Base-by-base conservation (phyloP, 2,113 vertebrate species). In the Dunckerocampus dactyliophorus region DNA sequence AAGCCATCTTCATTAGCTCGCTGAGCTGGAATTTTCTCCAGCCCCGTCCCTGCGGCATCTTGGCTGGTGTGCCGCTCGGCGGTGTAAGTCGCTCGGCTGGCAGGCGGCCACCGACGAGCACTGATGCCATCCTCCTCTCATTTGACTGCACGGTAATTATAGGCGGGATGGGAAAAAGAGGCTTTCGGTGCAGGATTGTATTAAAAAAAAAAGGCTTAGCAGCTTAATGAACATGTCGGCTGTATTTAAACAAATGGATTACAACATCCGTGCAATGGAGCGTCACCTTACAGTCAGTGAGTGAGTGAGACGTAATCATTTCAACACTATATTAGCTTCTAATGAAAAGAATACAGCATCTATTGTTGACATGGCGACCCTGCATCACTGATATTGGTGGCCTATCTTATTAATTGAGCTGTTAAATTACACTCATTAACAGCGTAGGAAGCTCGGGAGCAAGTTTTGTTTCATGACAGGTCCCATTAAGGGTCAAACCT, bases 241-340 rank as follows among this genome's bases (percentile, higher is more conserved):
- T 83, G 80, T 78, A 77, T 83, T 87, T 83, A 83, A 89, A 89
- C 85, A 86, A 89, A 86, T 79, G 82, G 82, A 85, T 87, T 85
- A 87, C 67, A 66, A 82, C 72, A 74, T 82, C 79, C 69, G 69
- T 73, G 75, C 71, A 82, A 71, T 72, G 74, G 68, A 81, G 83
- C 12, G 17, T 7, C 67, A 71, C 68, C 76, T 43, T 57, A 16
- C 51, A 70, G 47, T 53, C 48, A 55, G 21, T 67, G 63, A 64
- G 21, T 67, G 63, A 64, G 24, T 57, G 53, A 52, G 53, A 49
- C 39, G 6, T 43, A 13, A 3, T 43, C 39, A 43, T 43, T 13
- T 34, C 31, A 8, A 34, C 31, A 14, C 4, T 43, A 43, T 43
- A 43, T 43, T 43, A 14, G 39, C 12, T 43, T 43, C 13, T 14